Base-by-base conservation (phyloP, 2,113 vertebrate species). In the Osmerus eperlanus region DNA sequence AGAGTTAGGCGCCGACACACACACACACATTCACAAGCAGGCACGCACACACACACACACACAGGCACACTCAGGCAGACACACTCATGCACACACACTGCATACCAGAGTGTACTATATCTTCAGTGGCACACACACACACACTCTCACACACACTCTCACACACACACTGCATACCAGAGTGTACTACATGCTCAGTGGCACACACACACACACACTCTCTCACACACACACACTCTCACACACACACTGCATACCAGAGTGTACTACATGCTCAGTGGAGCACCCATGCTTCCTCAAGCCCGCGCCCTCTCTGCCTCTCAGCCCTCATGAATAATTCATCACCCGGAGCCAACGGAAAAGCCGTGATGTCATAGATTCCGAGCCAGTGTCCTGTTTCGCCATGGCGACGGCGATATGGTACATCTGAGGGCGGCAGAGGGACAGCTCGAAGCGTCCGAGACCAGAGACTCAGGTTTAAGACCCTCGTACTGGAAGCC, bases 341-440 rank as follows among this genome's bases (percentile, higher is more conserved):
- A 83, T 72, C 70, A 71, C 9, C 14, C 47, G 47, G 32, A 4
- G 6, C 84, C 56, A 59, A 77, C 67, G 82, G 83, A 87, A 85
- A 91, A 92, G 81, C 83, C 52, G 79, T 88, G 89, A 87, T 78
- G 84, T 89, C 89, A 90, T 74, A 89, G 85, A 80, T 86, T 91
- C 87, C 75, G 76, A 73, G 80, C 53, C 18, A 70, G 87, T 84
- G 84, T 89, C 84, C 52, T 29, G 85, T 87, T 85, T 76, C 84
- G 64, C 72, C 3, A 2, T 1, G 21, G 78, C 80, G 52, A 72
- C 56, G 59, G 84, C 83, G 85, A 83, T 79, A 84, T 55, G 82
- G 84, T 78, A 83, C 16, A 36, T 65, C 2, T 18, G 61, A 12
- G 28, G 51, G 3, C 12, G 9, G 61, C 2, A 78, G 61, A n/a